A percentile compares a stretch with the other conserved stretches of the same genome.
phyloP scores from a whole-genome alignment of 2,113 vertebrate species.

The Pseudopipra pipra region DNA sequence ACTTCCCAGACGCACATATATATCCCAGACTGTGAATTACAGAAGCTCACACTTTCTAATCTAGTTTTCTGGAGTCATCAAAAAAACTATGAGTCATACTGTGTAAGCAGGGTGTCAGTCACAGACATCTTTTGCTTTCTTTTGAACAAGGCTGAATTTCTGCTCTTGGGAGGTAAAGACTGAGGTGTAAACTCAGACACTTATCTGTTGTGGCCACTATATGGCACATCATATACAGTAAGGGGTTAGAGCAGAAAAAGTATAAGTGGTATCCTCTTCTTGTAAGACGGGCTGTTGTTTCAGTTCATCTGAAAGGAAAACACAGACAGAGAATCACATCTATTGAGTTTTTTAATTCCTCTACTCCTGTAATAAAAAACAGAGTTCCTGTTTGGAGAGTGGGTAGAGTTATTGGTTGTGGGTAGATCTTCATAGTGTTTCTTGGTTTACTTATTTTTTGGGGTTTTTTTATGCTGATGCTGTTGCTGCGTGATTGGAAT shows the following conservation, averaged over 20 bases:
- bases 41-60: background rate
- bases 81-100: background rate
- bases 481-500: background rate
- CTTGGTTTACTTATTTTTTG: background rate
- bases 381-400: background rate
- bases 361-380: background rate
- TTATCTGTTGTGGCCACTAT: background rate
- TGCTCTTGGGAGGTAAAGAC: background rate
- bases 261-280: background rate
- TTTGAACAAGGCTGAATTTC: background rate
- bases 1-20: background rate
- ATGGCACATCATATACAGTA: rapidly evolving
- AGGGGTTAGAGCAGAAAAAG: background rate
- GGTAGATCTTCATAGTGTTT: background rate
- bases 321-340: background rate
- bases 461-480: background rate
- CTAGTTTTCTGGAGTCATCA: background rate
- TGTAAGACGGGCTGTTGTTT: background rate
- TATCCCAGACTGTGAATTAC: background rate
- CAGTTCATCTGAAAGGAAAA: background rate
- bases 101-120: background rate
- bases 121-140: background rate
- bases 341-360: background rate
- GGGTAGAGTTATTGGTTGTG: rapidly evolving
- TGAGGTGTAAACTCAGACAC: background rate